Evolutionary conservation across 2,888 invertebrate genomes (phyloP).

Genomic region (Taenaris catops): DNA sequence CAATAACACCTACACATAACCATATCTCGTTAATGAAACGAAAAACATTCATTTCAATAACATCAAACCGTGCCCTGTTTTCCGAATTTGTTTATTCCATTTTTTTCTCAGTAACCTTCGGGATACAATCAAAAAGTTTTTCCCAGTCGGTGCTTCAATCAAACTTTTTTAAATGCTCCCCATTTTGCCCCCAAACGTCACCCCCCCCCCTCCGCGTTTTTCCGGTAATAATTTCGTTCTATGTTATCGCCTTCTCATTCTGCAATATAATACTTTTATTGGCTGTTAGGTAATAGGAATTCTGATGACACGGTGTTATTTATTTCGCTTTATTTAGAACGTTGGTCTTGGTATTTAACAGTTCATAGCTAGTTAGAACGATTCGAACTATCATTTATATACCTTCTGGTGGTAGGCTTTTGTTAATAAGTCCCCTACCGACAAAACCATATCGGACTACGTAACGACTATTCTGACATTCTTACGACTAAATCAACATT

Average conservation of each 20-base stretch:
- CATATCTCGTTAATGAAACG: conserved; percentile 2
- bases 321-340: too few relatives aligned
- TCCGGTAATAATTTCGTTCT: conserved; percentile 52
- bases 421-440: too few relatives aligned
- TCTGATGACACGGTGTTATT: conserved; percentile 28
- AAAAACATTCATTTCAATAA: conserved; percentile 12
- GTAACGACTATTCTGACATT: too few relatives aligned
- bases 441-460: too few relatives aligned
- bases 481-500: too few relatives aligned
- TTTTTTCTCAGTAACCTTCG: conserved; percentile 54
- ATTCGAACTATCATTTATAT: too few relatives aligned
- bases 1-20: too few relatives aligned
- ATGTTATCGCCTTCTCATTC: conserved; percentile 57
- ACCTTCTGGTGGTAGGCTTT: too few relatives aligned
- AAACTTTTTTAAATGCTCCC: conserved; percentile 69
- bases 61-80: conserved; percentile 21
- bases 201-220: conserved; percentile 29
- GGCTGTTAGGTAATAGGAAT: conserved; percentile 38
- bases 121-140: conserved; percentile 71
- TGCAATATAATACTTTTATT: conserved; percentile 53
- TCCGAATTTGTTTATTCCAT: conserved; percentile 47
- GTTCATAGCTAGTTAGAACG: too few relatives aligned
- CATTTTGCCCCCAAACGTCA: conserved; percentile 30
- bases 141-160: conserved; percentile 51
- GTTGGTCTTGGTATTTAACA: too few relatives aligned